Conservation (phyloP, 2,797 vertebrate species). For the Falco biarmicus region DNA sequence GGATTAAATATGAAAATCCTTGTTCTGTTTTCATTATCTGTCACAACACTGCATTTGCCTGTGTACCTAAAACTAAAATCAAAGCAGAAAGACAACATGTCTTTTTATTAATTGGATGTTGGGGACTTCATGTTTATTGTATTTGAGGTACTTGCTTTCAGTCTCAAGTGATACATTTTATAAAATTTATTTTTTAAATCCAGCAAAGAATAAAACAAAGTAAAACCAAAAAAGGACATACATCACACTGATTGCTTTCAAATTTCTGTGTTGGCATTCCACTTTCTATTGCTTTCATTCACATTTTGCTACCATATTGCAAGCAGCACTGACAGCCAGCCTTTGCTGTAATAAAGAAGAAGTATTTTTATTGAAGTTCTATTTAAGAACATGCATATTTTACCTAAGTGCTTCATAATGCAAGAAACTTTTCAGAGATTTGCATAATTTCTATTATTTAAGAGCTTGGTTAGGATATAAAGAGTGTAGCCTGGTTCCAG, state of each 20-base stretch:
- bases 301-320: constrained; percentile 53
- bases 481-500: not conserved
- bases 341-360: constrained; percentile 48
- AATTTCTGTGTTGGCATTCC: constrained; percentile 39
- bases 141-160: constrained; percentile 47
- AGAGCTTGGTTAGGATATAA: not conserved
- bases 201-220: not conserved
- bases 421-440: not conserved
- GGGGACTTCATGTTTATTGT: not conserved
- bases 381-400: constrained; percentile 51
- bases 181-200: constrained; percentile 57
- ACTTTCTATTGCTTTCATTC: constrained; percentile 17
- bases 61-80: not conserved
- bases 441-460: not conserved
- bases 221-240: constrained; percentile 14
- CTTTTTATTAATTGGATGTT: constrained; percentile 21
- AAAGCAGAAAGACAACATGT: constrained; percentile 20
- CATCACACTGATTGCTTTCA: constrained; percentile 34
- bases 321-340: constrained; percentile 24
- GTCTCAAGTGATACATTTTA: constrained; percentile 36
- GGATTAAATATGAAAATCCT: not conserved
- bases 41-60: not conserved
- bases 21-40: not conserved
- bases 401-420: not conserved
- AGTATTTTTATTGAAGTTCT: constrained; percentile 68